These are phyloP conservation scores for Myiozetetes cayanensis DNA, from an alignment of 2,113 vertebrate species.

Conservation along the genomic window DNA sequence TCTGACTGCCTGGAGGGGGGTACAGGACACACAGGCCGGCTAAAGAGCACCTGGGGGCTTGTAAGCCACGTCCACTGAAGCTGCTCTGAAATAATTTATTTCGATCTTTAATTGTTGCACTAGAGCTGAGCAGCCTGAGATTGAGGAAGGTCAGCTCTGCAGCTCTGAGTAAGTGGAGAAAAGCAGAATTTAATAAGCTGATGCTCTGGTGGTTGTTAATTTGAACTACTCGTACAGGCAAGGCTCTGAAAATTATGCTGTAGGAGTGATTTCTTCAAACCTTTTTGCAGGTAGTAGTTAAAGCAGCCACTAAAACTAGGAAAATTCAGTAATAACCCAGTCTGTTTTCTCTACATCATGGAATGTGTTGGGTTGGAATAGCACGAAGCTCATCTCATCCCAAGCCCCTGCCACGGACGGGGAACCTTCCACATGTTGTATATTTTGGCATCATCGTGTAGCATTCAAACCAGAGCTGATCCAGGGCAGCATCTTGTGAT, in stretches of 20 bases:
- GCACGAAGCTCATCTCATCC: background rate
- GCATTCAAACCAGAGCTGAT: background rate
- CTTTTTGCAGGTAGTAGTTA: background rate
- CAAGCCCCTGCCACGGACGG: background rate
- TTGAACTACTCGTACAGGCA: background rate
- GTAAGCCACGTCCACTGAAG: background rate
- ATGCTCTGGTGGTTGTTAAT: background rate
- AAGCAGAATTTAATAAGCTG: background rate
- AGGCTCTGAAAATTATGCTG: background rate
- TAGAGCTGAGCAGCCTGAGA: background rate
- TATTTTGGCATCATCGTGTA: background rate
- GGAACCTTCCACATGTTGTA: background rate
- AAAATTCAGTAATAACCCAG: background rate
- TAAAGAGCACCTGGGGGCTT: too few relatives aligned
- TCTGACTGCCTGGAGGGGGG: background rate
- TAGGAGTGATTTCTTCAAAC: background rate
- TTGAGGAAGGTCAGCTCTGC: background rate
- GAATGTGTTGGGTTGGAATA: background rate
- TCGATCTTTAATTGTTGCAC: background rate
- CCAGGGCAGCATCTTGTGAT: background rate
- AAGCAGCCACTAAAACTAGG: background rate
- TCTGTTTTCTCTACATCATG: background rate
- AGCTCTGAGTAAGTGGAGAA: background rate
- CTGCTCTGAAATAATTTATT: background rate
- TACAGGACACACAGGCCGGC: background rate